Evolutionary conservation across 2,797 vertebrate species (phyloP).

Genomic region (Tragopan temminckii): DNA sequence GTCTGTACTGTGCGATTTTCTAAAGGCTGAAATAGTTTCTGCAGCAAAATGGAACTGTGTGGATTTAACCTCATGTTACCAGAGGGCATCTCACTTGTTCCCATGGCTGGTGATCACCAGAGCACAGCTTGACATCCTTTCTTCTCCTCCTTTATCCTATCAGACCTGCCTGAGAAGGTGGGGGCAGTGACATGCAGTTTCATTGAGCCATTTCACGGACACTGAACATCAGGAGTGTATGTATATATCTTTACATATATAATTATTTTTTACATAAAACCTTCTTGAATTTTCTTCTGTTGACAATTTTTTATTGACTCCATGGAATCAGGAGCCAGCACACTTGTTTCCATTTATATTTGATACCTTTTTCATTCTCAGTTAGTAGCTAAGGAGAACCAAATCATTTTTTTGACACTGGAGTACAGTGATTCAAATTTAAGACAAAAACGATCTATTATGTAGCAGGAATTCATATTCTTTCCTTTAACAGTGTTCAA

Average conservation of each 20-base stretch:
- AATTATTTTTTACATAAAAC: neutral
- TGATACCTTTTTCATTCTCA: neutral
- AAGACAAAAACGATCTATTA: neutral
- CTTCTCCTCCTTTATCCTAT: neutral
- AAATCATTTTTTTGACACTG: neutral
- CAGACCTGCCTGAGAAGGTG: neutral
- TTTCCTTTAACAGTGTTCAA: neutral
- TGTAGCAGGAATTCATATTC: neutral
- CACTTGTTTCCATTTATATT: neutral
- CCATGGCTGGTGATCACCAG: neutral
- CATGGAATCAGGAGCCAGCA: neutral
- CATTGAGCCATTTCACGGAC: neutral
- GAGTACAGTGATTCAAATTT: neutral
- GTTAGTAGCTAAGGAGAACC: neutral
- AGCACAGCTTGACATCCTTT: neutral
- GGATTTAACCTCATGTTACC: constrained; percentile 25
- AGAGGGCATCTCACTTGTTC: neutral
- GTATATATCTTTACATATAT: too few relatives aligned
- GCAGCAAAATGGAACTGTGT: neutral
- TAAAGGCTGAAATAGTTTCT: neutral
- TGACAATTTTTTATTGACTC: neutral
- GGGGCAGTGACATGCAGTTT: neutral
- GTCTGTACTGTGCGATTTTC: neutral
- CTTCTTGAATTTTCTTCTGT: neutral
- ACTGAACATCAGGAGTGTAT: neutral